These are phyloP conservation scores for human DNA, from an alignment of 2,113 vertebrate genomes.

Conservation along the genomic window DNA sequence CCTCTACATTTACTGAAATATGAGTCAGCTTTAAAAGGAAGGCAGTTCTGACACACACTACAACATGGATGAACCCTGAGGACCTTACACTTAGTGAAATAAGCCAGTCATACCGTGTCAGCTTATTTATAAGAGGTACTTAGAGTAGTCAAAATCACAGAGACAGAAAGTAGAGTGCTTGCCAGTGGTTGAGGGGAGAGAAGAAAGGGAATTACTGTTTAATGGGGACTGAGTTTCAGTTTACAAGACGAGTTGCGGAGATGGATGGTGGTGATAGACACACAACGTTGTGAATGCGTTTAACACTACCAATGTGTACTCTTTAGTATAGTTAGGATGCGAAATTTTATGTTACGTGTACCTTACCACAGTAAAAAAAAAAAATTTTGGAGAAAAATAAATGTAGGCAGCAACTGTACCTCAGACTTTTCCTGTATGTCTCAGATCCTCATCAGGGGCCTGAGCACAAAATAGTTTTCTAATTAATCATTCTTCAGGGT, in stretches of 20 bases:
- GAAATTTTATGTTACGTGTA: not conserved
- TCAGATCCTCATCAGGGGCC: not conserved
- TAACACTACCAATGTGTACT: not conserved
- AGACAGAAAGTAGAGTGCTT: not conserved
- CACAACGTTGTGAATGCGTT: rapidly evolving
- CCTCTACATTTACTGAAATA: no score
- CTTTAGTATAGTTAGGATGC: not conserved
- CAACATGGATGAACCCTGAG: not conserved
- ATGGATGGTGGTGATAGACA: no score
- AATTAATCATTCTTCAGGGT: not conserved
- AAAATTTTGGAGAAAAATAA: not conserved
- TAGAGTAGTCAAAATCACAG: no score
- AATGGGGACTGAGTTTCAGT: not conserved
- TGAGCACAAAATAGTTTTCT: not conserved
- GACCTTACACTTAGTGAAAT: not conserved
- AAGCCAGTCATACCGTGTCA: no score
- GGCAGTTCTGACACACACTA: not conserved
- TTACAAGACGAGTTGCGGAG: not conserved
- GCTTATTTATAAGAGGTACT: not conserved
- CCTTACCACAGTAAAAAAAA: not conserved
- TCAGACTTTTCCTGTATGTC: not conserved
- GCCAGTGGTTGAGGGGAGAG: not conserved
- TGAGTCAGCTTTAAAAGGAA: not conserved
- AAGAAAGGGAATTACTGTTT: not conserved
- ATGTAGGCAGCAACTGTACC: not conserved